A percentile compares a stretch with the other conserved stretches of the same genome.
Evolutionary conservation across 2,113 vertebrate genomes (phyloP).

Genomic region (Sphyrna mokarran): DNA sequence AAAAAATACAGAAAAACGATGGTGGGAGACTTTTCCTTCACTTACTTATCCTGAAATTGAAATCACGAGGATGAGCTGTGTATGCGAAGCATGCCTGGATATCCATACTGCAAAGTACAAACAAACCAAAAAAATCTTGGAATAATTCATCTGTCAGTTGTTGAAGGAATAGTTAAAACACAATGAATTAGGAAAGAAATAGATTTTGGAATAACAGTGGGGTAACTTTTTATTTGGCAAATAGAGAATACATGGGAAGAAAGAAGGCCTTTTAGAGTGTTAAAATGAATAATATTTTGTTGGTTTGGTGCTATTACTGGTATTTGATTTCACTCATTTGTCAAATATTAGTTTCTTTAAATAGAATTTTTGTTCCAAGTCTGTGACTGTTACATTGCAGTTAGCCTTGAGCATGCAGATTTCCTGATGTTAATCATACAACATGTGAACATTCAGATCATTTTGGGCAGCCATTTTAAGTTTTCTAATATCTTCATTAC

Average conservation of each 20-base stretch:
- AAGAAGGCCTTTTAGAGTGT: background rate
- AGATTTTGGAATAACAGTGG: too few relatives aligned
- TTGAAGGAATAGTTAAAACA: slow-evolving; percentile 35
- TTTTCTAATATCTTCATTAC: background rate
- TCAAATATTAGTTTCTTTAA: background rate
- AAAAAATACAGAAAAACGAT: background rate
- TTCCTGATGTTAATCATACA: background rate
- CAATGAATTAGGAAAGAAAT: background rate
- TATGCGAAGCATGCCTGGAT: slow-evolving; percentile 81
- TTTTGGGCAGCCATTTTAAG: background rate
- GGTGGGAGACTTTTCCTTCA: slow-evolving; percentile 27
- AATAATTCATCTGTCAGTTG: background rate
- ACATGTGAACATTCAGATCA: background rate
- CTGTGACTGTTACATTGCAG: background rate
- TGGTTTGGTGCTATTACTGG: background rate
- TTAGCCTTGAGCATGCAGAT: background rate
- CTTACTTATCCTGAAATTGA: slow-evolving; percentile 79
- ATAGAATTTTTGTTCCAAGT: background rate
- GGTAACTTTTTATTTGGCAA: background rate
- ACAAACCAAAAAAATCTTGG: slow-evolving; percentile 39
- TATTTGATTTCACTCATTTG: background rate
- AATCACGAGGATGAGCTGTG: slow-evolving; percentile 65
- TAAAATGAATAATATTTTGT: background rate
- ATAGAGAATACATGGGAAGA: background rate
- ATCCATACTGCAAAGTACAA: slow-evolving; percentile 63